Base-by-base conservation (phyloP, 2,797 vertebrate species). In the Eremophila alpestris region DNA sequence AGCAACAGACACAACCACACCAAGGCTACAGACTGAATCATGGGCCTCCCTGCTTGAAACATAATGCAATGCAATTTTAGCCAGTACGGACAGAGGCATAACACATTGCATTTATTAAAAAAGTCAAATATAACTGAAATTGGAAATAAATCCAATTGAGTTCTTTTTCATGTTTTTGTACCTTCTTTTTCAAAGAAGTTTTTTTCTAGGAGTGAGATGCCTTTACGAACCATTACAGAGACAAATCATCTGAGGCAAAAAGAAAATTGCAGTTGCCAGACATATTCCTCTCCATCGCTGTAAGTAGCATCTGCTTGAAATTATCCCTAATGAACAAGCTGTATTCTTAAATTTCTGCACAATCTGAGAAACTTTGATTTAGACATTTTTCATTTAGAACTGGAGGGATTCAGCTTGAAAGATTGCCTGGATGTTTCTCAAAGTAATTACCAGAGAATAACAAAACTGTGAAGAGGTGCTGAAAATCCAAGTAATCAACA, bases 391-490 rank as follows among this genome's bases (percentile, higher is more conserved):
- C 59, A 92, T 79, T 84, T 62, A 64, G 59, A 90, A 91, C 27
- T 65, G 49, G 45, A 70, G 20, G 49, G 34, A 90, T 46, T 90
- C 77, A 32, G 32, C 69, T 64, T 62, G 52, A 89, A 82, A 67
- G 32, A 76, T 1, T 68, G 70, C 40, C 56, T 82, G 34, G 38
- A 91, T 86, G 49, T 79, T 93, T 89, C 75, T 77, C 67, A 54
- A 87, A 82, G 70, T 82, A 94, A 84, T 88, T 90, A 82, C 43
- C 38, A 91, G 46, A 82, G 29, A 94, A 88, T 77, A 74, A 87
- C 40, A 92, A 79, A 94, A 86, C 19, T 60, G 52, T 84, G 63
- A 89, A 92, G 77, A 89, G 64, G 54, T 58, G 19, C 41, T 90
- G 74, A 89, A 90, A 92, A 80, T 69, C 45, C 16, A 43, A 83